Evolutionary conservation across 1,140 invertebrate species (phyloP).

Genomic region (Heliconius eleuchia): DNA sequence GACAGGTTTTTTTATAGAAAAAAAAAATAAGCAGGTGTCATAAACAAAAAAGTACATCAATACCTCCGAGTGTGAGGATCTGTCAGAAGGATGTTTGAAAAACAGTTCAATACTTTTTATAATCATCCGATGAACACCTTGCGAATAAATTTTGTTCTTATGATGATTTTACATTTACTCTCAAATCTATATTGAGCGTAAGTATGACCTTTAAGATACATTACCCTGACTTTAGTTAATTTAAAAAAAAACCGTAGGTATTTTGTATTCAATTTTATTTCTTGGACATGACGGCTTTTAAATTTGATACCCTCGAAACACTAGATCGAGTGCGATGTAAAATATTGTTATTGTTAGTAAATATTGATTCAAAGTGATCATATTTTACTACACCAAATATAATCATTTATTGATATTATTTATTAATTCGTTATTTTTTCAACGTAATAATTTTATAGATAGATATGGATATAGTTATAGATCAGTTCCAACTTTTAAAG

Average conservation of each 20-base stretch:
- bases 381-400: not conserved
- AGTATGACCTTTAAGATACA: not conserved
- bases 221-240: not conserved
- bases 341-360: not conserved
- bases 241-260: not conserved
- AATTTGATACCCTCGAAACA: not conserved
- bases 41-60: constrained; percentile 27
- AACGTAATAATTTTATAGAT: too few species aligned
- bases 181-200: not conserved
- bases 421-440: too few species aligned
- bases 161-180: not conserved
- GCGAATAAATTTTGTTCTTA: constrained; percentile 16
- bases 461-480: too few species aligned
- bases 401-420: not conserved
- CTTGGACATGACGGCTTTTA: not conserved
- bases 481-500: too few species aligned
- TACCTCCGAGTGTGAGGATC: constrained; percentile 23
- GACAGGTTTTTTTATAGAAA: constrained; percentile 17
- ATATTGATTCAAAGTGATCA: not conserved
- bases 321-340: not conserved
- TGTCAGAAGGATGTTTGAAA: constrained; percentile 26
- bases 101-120: constrained; percentile 28
- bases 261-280: not conserved
- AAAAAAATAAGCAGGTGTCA: constrained; percentile 24
- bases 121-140: constrained; percentile 18